Conservation (phyloP, 2,888 invertebrate genomes). For the Syritta pipiens region DNA sequence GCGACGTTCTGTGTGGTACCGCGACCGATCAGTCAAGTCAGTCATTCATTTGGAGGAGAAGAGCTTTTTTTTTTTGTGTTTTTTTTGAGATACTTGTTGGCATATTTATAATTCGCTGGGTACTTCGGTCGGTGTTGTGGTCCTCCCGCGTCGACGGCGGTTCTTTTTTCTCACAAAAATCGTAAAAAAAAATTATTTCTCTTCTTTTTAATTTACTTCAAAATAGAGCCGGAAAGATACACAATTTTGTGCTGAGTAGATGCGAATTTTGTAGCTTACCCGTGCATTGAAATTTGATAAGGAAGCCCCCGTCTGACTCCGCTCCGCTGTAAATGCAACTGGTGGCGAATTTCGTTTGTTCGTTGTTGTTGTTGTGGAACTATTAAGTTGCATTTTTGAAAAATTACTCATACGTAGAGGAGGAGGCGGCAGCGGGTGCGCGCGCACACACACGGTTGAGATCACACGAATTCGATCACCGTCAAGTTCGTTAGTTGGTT, state of each 20-base stretch:
- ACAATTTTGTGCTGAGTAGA: constrained; percentile 33
- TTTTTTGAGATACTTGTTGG: neutral
- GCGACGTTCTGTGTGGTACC: constrained; percentile 30
- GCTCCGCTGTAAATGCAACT: constrained; percentile 23
- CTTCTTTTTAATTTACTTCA: constrained; percentile 16
- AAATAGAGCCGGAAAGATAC: constrained; percentile 6
- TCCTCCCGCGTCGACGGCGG: neutral
- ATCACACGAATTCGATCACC: constrained; percentile 43
- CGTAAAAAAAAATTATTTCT: too few species aligned
- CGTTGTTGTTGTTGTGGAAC: constrained; percentile 6
- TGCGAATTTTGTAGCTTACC: constrained; percentile 18
- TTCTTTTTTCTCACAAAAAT: constrained; percentile 5
- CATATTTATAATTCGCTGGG: constrained; percentile 10
- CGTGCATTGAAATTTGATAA: constrained; percentile 53
- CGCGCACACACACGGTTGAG: constrained; percentile 39
- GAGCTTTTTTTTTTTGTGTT: constrained; percentile 15
- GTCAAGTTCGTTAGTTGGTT: constrained; percentile 10
- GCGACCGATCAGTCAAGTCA: constrained; percentile 54
- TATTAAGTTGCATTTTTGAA: constrained; percentile 56
- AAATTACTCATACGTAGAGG: constrained; percentile 38
- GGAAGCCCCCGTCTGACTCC: neutral
- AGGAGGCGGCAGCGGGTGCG: too few species aligned
- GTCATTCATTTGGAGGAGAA: constrained; percentile 55
- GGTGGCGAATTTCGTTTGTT: constrained; percentile 5
- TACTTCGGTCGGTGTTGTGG: neutral